Percentiles rank a stretch among this genome's conserved stretches.
Conservation (phyloP, 2,113 vertebrate species). For the Heptranchias perlo region DNA sequence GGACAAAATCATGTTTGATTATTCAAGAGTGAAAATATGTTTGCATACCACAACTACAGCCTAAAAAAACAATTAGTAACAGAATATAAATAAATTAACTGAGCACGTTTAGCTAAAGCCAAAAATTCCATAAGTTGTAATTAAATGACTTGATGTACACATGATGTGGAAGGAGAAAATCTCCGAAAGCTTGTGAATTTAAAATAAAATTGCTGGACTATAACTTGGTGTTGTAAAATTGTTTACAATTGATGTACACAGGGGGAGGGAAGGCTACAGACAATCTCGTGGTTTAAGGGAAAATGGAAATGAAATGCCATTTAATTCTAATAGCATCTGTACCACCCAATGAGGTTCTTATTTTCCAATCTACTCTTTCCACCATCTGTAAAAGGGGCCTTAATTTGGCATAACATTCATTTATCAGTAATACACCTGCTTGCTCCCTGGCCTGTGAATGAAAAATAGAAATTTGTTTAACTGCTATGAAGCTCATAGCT, state of each 20-base stretch:
- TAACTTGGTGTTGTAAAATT: no score
- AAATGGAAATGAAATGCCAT: constrained; percentile 40
- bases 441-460: constrained; percentile 49
- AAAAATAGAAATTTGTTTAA: constrained; percentile 53
- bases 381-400: constrained; percentile 54
- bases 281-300: constrained; percentile 18
- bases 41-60: not conserved
- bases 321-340: constrained; percentile 54
- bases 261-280: not conserved
- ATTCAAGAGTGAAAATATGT: not conserved
- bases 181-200: no score
- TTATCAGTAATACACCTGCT: constrained; percentile 59
- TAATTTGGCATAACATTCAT: constrained; percentile 66
- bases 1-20: not conserved
- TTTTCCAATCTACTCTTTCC: constrained; percentile 59
- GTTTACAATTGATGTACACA: not conserved
- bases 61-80: not conserved
- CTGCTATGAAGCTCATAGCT: constrained; percentile 43
- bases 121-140: constrained; percentile 1
- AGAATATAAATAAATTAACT: not conserved
- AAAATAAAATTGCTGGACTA: no score
- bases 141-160: not conserved
- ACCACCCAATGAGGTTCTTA: constrained; percentile 53
- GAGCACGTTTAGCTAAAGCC: not conserved
- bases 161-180: no score